Base-by-base conservation (phyloP, 2,113 vertebrate species). In the Oryctolagus cuniculus region DNA sequence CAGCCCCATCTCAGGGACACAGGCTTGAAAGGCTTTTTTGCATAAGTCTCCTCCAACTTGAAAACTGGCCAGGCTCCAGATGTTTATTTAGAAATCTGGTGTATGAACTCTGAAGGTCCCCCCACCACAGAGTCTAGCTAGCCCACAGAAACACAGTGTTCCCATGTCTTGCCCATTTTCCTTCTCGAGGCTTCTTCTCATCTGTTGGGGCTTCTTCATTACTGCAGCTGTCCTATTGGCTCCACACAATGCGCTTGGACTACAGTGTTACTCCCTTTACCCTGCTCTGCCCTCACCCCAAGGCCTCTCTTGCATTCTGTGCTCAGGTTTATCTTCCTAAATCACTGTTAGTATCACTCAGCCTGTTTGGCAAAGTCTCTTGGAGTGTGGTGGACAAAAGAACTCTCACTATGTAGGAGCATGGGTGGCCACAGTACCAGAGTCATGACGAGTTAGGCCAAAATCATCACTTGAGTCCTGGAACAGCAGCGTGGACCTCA, bases 61-160 rank as follows among this genome's bases (percentile, higher is more conserved):
- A 92, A 92, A 96, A 79, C 31, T 82, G 94, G 89, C 61, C 61
- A 55, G 34, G 21, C 94, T 74, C 74, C 90, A 95, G 82, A 78
- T 53, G 29, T 92, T 84, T 81, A 61, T 93, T 96, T 81, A 88
- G 72, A 90, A 73, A 84, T 93, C n/a, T 85, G 8, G 58, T 91
- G 94, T 92, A 83, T n/a, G 15, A 85, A 70, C 78, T 92, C 67
- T 55, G 80, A 67, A 55, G 17, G 11, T 89, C 90, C 92, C 96
- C 87, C 87, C 93, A 63, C 74, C 86, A 87, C 81, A 78, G n/a
- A 31, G 49, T 90, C 34, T 51, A 11, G 70, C 49, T 51, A 82
- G 13, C 31, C 34, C 53, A 55, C n/a, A 29, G 21, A 87, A 81
- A 12, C 67, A 63, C 44, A 55, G 11, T 44, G 31, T 92, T 64